Evolutionary conservation across 1,140 invertebrate species (phyloP).

Genomic region (Phymorhynchus buccinoides): DNA sequence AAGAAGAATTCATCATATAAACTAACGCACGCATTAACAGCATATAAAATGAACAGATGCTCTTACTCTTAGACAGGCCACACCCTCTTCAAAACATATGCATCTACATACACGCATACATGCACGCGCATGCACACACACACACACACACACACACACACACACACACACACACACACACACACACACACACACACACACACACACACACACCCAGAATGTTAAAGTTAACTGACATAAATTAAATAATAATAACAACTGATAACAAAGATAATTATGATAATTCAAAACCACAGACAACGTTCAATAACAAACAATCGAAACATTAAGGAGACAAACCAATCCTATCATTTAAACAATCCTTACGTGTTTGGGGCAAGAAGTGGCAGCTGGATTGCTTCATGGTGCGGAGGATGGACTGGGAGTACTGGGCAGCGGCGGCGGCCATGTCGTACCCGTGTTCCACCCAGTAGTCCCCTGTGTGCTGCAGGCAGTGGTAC

Average conservation of each 20-base stretch:
- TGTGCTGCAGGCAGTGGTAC: background rate
- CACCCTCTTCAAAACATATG: background rate
- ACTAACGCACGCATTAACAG: too few relatives aligned
- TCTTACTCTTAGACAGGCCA: too few relatives aligned
- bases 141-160: constrained; percentile 23
- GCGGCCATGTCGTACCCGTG: background rate
- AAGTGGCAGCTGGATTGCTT: background rate
- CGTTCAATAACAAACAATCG: too few relatives aligned
- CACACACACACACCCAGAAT: too few relatives aligned
- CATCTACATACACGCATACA: constrained; percentile 16
- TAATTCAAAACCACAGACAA: background rate
- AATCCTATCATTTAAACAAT: too few relatives aligned
- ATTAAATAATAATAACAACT: too few relatives aligned
- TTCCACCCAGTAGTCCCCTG: background rate
- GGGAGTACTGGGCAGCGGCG: background rate
- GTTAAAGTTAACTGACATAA: too few relatives aligned
- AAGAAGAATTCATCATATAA: too few relatives aligned
- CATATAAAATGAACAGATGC: too few relatives aligned
- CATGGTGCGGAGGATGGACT: background rate
- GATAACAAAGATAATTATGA: background rate
- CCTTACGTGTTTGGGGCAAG: constrained; percentile 6
- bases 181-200: constrained; percentile 5
- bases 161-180: constrained; percentile 18
- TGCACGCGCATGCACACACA: background rate
- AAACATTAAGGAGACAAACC: too few relatives aligned